Conservation (phyloP, 1,140 invertebrate species). For the Caenorhabditis inopinata region DNA sequence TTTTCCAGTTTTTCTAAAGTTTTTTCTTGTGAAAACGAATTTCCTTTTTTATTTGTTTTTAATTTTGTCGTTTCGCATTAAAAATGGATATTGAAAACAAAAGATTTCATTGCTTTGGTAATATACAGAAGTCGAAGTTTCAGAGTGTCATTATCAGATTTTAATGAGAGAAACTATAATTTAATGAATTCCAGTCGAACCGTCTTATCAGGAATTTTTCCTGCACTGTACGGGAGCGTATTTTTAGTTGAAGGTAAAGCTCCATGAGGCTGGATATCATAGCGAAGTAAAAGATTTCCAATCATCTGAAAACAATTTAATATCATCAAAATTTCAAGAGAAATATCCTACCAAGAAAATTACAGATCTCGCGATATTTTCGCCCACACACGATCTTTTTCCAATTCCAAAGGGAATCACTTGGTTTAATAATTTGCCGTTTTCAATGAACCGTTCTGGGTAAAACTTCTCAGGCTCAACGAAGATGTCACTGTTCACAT, state of each 20-base stretch:
- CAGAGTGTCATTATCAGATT: too few species aligned
- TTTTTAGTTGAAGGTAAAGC: background rate
- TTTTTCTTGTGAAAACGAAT: too few species aligned
- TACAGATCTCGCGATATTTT: slow-evolving; percentile 39
- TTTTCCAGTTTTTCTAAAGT: too few species aligned
- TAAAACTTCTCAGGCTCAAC: slow-evolving; percentile 34
- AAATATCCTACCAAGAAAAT: slow-evolving; percentile 37
- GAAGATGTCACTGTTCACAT: slow-evolving; percentile 44
- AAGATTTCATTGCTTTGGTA: too few species aligned
- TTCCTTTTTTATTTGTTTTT: too few species aligned
- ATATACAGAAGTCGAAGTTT: too few species aligned
- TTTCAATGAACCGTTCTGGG: slow-evolving; percentile 45
- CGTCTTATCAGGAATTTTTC: background rate
- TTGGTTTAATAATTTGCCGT: slow-evolving; percentile 37
- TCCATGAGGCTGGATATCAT: slow-evolving; percentile 5
- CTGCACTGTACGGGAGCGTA: background rate
- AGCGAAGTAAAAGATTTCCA: background rate
- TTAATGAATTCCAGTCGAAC: background rate
- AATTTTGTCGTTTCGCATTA: too few species aligned
- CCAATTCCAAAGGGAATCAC: slow-evolving; percentile 49
- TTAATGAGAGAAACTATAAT: background rate
- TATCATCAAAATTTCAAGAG: background rate
- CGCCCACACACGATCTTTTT: slow-evolving; percentile 45
- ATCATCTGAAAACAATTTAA: background rate
- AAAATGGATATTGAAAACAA: too few species aligned